Conservation (phyloP, 2,888 invertebrate species). For the Tillus elongatus region DNA sequence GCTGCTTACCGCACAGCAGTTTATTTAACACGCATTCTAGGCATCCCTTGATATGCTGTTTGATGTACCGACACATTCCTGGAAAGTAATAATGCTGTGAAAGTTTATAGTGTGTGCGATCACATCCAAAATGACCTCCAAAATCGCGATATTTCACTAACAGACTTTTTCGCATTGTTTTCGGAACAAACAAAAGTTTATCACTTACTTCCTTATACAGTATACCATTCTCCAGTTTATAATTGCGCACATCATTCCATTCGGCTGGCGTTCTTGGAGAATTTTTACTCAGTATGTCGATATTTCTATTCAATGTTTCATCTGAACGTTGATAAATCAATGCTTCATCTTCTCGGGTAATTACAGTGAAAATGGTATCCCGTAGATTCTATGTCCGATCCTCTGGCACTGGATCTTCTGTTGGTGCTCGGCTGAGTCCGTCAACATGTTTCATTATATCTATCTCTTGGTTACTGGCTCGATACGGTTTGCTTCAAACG, state of each 20-base stretch:
- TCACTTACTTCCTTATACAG: not conserved
- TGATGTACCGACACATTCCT: slow-evolving; percentile 18
- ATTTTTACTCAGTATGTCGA: no score
- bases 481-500: no score
- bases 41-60: slow-evolving; percentile 20
- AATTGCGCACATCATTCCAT: no score
- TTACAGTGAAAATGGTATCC: no score
- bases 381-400: no score
- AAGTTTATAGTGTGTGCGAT: slow-evolving; percentile 13
- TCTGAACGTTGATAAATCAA: no score
- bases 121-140: slow-evolving; percentile 17
- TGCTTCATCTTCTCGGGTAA: no score
- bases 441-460: not conserved
- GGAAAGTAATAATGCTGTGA: no score
- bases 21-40: slow-evolving; percentile 22
- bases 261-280: no score
- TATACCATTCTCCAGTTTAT: not conserved
- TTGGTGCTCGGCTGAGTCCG: not conserved
- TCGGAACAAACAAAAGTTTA: slow-evolving; percentile 10
- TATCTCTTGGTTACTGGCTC: no score
- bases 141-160: slow-evolving; percentile 13
- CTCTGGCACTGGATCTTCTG: not conserved
- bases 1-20: slow-evolving; percentile 15
- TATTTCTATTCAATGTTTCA: no score
- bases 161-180: slow-evolving; percentile 9